Evolutionary conservation across 2,888 invertebrate species (phyloP).

Genomic region (Julus scandinavius): DNA sequence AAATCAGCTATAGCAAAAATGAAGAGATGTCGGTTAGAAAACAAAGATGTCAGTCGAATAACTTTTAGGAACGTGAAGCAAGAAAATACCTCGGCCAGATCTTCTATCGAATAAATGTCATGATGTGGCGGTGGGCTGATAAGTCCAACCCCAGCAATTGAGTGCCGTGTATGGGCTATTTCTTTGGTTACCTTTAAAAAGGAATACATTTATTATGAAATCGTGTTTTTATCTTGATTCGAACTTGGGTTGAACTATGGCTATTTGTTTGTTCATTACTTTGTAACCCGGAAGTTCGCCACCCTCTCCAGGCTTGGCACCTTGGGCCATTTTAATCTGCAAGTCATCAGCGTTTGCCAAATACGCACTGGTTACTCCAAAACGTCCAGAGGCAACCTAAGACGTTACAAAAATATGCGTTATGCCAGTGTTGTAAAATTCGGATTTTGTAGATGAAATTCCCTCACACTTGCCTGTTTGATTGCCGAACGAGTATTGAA

Average conservation of each 20-base stretch:
- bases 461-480: slow-evolving; percentile 76
- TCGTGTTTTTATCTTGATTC: background rate
- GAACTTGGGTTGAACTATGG: background rate
- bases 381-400: slow-evolving; percentile 93
- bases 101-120: slow-evolving; percentile 99
- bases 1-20: slow-evolving; percentile 75
- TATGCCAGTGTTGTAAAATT: background rate
- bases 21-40: background rate
- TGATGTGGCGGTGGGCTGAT: slow-evolving; percentile 99
- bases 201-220: background rate
- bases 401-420: background rate
- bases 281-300: slow-evolving; percentile 93
- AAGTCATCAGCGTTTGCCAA: slow-evolving; percentile 97
- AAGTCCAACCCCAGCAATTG: slow-evolving; percentile 95
- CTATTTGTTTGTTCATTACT: slow-evolving; percentile 64
- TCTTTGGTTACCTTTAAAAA: slow-evolving; percentile 84
- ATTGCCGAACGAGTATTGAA: slow-evolving; percentile 92
- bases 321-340: slow-evolving; percentile 99
- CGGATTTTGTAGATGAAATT: background rate
- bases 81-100: slow-evolving; percentile 81
- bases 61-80: background rate
- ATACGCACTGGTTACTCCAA: slow-evolving; percentile 98
- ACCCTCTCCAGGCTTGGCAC: slow-evolving; percentile 99
- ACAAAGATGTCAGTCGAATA: background rate
- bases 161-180: slow-evolving; percentile 94